Evolutionary conservation across 2,113 vertebrate genomes (phyloP).

Genomic region (Salvelinus alpinus): DNA sequence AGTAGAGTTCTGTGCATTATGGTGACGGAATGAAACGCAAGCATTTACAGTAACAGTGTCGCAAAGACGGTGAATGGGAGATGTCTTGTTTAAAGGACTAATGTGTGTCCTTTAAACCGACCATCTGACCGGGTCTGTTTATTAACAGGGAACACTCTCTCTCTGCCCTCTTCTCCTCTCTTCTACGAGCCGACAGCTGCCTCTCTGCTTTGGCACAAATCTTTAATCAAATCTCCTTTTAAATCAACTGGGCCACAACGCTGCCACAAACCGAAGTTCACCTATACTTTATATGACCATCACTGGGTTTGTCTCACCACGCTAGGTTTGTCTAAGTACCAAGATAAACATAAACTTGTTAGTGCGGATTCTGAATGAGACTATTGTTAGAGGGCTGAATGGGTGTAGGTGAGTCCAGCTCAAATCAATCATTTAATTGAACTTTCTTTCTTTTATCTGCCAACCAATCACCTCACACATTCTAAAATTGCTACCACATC

Average conservation of each 20-base stretch:
- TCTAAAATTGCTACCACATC: not conserved
- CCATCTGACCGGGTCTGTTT: not conserved
- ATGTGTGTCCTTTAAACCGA: not conserved
- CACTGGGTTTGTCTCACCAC: no score
- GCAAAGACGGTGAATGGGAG: not conserved
- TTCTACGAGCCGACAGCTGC: not conserved
- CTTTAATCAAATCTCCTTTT: not conserved
- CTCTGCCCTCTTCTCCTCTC: not conserved
- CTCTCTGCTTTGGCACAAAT: constrained; percentile 19
- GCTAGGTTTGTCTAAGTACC: no score
- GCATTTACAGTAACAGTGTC: no score
- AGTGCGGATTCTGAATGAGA: no score
- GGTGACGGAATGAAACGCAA: no score
- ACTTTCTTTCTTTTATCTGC: constrained; percentile 28
- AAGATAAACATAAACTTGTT: no score
- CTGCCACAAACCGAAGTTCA: not conserved
- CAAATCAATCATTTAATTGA: not conserved
- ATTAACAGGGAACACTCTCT: not conserved
- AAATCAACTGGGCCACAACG: not conserved
- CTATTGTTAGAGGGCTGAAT: no score
- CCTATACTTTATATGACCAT: not conserved
- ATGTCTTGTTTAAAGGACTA: not conserved
- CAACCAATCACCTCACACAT: not conserved
- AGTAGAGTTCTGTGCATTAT: no score
- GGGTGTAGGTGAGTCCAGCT: not conserved